Evolutionary conservation across 35 echinoderm and acorn worm species (phyloP).

Genomic region (Holothuria glaberrima): DNA sequence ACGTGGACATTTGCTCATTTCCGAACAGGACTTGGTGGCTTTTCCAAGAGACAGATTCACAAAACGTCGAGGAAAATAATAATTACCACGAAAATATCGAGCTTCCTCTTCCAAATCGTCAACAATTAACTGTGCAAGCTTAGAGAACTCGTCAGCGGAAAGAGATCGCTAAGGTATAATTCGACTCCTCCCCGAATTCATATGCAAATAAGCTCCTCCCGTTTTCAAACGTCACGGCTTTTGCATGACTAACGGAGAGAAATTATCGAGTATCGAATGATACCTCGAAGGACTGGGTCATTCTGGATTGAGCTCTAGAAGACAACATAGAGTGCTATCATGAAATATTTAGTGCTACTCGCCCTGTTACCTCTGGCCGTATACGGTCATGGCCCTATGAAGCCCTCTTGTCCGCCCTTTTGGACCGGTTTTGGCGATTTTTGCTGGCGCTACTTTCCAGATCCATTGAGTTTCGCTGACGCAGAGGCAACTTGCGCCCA

Average conservation of each 20-base stretch:
- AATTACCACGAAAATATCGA: neutral
- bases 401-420: conserved; percentile 50
- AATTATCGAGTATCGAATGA: neutral
- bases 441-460: conserved; percentile 29
- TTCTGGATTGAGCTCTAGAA: neutral
- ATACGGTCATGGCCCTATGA: conserved; percentile 10
- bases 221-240: neutral
- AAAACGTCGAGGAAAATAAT: neutral
- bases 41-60: too few species aligned
- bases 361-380: conserved; percentile 25
- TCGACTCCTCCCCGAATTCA: conserved; percentile 22
- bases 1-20: neutral
- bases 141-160: neutral
- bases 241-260: conserved; percentile 15
- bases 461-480: conserved; percentile 30
- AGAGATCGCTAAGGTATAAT: neutral
- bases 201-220: conserved; percentile 42
- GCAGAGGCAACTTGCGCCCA: conserved; percentile 54
- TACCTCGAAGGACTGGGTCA: too few species aligned
- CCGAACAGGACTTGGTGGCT: neutral
- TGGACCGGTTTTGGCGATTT: conserved; percentile 31
- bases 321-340: neutral
- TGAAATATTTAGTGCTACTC: conserved; percentile 36
- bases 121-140: neutral
- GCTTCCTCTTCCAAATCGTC: conserved; percentile 10